Evolutionary conservation across 2,797 vertebrate genomes (phyloP), one percentile per base, ranked within the genome.

Genomic region (Pangasius krempfi): DNA sequence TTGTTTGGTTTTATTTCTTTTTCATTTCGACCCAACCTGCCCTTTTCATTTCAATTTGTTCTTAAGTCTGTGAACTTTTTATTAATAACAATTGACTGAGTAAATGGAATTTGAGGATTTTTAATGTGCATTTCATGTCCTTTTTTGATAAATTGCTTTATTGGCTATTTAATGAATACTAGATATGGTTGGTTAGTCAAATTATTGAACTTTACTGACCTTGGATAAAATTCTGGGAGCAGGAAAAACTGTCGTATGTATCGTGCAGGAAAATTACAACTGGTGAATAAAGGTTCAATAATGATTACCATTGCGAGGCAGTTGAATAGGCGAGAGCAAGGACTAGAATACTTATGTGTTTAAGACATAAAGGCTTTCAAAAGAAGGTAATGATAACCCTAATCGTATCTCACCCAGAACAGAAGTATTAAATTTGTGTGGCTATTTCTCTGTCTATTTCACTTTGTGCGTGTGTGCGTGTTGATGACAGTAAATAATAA

Each of bases 181-280:
- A 96, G 95, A 96, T 96, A 95, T 94, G 97, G 97, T 97, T 97
- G 97, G 97, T 98, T 98, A 97, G 96, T 95, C 96, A 96, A 96
- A 97, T 97, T 98, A 98, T 97, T 97, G 96, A 98, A 98, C 97
- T 97, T 98, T 96, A 96, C 97, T 97, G 97, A 95, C 97, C 97
- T 97, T 97, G 96, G 96, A 96, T 97, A 95, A 95, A 97, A 96
- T 97, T 97, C 96, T 94, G 96, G 95, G 94, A 94, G 96, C 95
- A 92, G 89, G 95, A 95, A 95, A 97, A 97, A 95, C 95, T 96
- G 93, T 1, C 3, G 44, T 33, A 96, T 96, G 95, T 96, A 96
- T 96, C 94, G 90, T 94, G 95, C 95, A 96, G 95, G 96, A 95
- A 96, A 93, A 96, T 96, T 96, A 94, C 93, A 95, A 94, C 94